Conservation (phyloP, 2,797 vertebrate species). For the Gymnothorax javanicus region DNA sequence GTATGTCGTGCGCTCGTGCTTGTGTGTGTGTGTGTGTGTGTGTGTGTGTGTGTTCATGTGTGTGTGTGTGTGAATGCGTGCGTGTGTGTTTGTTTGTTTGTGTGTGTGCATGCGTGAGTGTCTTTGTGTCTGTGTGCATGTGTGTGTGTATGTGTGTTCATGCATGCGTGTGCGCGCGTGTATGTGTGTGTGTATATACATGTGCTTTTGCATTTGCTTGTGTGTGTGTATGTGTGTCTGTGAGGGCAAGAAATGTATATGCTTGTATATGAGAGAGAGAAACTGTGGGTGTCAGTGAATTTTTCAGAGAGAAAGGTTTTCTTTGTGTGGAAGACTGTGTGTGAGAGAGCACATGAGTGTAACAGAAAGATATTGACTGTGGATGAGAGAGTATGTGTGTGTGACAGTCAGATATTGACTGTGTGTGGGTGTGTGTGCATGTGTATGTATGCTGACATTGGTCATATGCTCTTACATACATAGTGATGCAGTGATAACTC, state of each 20-base stretch:
- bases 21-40: constrained; percentile 48
- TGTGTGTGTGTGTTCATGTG: constrained; percentile 43
- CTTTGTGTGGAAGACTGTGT: constrained; percentile 26
- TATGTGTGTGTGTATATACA: constrained; percentile 32
- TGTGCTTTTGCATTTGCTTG: constrained; percentile 29
- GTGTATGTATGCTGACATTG: constrained; percentile 12
- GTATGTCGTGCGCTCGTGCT: not conserved
- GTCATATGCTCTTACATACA: constrained; percentile 10
- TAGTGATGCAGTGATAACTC: constrained; percentile 55
- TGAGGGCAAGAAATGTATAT: constrained; percentile 20
- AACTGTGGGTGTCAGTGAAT: not conserved
- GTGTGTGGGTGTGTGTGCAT: not conserved
- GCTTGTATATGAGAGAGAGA: not conserved
- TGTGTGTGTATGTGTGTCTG: constrained; percentile 46
- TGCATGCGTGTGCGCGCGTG: constrained; percentile 28
- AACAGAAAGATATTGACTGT: not conserved
- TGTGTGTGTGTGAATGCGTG: constrained; percentile 48
- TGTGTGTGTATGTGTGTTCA: not conserved
- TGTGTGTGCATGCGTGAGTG: too few species aligned
- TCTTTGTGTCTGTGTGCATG: not conserved
- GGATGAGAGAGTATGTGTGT: not conserved
- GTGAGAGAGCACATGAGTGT: not conserved
- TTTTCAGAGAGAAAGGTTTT: not conserved
- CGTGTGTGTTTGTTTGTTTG: constrained; percentile 28
- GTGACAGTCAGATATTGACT: not conserved